Conservation (phyloP, 2,797 vertebrate species). For the Pitangus sulphuratus region DNA sequence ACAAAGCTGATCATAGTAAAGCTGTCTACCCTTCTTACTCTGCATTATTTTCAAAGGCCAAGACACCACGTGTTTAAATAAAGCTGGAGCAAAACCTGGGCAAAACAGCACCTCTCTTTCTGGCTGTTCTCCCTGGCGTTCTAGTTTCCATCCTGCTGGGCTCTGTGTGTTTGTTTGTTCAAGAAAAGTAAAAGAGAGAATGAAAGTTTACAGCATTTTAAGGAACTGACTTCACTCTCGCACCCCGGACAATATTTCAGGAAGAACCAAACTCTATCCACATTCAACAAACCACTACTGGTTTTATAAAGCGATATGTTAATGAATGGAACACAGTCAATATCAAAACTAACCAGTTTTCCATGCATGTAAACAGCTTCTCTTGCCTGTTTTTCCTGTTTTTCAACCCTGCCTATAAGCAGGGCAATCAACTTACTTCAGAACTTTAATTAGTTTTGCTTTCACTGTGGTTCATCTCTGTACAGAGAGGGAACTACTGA, state of each 20-base stretch:
- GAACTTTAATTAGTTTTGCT: not conserved
- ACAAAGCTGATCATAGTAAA: not conserved
- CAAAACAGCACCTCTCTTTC: not conserved
- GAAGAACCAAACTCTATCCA: not conserved
- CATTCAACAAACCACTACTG: not conserved
- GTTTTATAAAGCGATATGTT: not conserved
- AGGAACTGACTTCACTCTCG: not conserved
- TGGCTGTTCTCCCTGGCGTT: not conserved
- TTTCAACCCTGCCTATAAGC: not conserved
- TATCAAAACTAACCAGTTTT: not conserved
- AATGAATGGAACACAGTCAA: not conserved
- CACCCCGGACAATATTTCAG: not conserved
- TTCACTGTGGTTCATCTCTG: not conserved
- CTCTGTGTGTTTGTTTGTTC: not conserved
- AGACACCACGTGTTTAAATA: not conserved
- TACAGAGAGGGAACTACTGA: not conserved
- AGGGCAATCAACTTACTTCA: not conserved
- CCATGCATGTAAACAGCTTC: not conserved
- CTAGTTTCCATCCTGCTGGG: not conserved
- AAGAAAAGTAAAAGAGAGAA: not conserved
- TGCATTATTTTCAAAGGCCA: not conserved
- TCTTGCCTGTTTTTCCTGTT: not conserved
- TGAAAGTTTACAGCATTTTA: not conserved
- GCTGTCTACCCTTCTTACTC: not conserved
- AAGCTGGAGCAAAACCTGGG: not conserved